Evolutionary conservation across 1,140 invertebrate genomes (phyloP), one percentile per base, ranked within the genome.

Genomic region (Cyclargus thomasi): DNA sequence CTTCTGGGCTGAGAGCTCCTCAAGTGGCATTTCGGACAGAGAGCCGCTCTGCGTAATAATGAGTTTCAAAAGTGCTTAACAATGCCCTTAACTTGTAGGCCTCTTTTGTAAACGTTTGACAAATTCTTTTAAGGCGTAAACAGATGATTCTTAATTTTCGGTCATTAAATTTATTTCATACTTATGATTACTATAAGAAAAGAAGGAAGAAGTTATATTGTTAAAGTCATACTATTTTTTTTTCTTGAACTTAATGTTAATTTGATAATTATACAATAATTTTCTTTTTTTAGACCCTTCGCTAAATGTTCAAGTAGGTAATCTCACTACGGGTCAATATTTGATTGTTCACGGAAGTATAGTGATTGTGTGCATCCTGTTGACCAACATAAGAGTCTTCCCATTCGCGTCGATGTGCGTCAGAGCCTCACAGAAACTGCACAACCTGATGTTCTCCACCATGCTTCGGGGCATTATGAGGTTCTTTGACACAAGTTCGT

Each of bases 401-500:
- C 85, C 92, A 0, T 94, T 94, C 71, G 93, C 92, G 62, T 71
- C 81, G 2, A 78, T 93, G 35, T 92, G 93, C 63, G 91, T 94
- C 59, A 84, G 80, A 59, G 91, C 94, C 4, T 94, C 93, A 3
- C 89, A 90, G 68, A 92, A 82, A 29, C 82, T 95, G n/a, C 94
- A 95, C 73, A 92, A 94, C 73, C 81, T 70, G 18, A 94, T 95
- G 93, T 94, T 94, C 74, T 80, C 80, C 11, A 90, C 81, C 1
- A 91, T 97, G 72, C 77, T 97, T 1, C 92, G 93, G 73, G 93
- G 95, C 0, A 93, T 94, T 0, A 97, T 97, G 95, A 81, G 92
- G 23, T 98, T 98, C 85, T 97, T 97, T 79, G 95, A 97, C 77
- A 92, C 92, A 0, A 97, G 96, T 85, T 94, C 96, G 7, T 94